A percentile compares a stretch with the other conserved stretches of the same genome.
phyloP scores from a whole-genome alignment of 1,140 invertebrate genomes.

The Pseudobourletiella spinata region DNA sequence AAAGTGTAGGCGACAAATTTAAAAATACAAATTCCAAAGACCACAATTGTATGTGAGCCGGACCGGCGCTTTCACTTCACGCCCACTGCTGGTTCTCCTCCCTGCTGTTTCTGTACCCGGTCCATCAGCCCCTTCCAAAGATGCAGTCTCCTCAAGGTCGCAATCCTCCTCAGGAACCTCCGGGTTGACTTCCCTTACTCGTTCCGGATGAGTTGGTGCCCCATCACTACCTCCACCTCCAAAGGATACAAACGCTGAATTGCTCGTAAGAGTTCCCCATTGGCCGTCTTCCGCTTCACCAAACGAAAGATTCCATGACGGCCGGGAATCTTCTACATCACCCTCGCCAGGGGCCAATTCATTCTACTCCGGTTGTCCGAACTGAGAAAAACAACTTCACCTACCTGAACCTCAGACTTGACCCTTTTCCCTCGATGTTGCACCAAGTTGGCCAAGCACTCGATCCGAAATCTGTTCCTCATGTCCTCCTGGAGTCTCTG shows the following conservation, averaged over 20 bases:
- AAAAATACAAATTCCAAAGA: too few relatives aligned
- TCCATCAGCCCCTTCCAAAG: too few relatives aligned
- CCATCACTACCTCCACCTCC: slow-evolving; percentile 19
- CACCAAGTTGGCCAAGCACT: slow-evolving; percentile 4
- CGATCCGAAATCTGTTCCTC: not conserved
- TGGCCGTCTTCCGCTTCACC: slow-evolving; percentile 4
- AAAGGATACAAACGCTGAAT: slow-evolving; percentile 27
- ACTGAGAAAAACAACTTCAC: slow-evolving; percentile 18
- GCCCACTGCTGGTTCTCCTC: too few relatives aligned
- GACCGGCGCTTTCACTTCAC: too few relatives aligned
- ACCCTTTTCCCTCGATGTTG: not conserved
- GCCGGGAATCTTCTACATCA: slow-evolving; percentile 10
- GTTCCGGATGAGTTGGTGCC: too few relatives aligned
- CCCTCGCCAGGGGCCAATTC: slow-evolving; percentile 17
- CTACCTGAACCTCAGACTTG: not conserved
- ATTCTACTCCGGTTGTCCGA: slow-evolving; percentile 17
- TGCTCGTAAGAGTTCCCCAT: slow-evolving; percentile 2
- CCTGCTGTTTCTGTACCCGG: too few relatives aligned
- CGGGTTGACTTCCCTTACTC: too few relatives aligned
- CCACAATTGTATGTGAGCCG: too few relatives aligned
- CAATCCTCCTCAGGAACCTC: too few relatives aligned
- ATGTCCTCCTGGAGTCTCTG: not conserved
- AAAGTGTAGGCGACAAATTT: too few relatives aligned
- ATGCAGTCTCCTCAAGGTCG: too few relatives aligned
- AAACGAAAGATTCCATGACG: slow-evolving; percentile 14